These are phyloP conservation scores for Drosophila auraria DNA, from an alignment of 1,140 invertebrate genomes.

Conservation along the genomic window DNA sequence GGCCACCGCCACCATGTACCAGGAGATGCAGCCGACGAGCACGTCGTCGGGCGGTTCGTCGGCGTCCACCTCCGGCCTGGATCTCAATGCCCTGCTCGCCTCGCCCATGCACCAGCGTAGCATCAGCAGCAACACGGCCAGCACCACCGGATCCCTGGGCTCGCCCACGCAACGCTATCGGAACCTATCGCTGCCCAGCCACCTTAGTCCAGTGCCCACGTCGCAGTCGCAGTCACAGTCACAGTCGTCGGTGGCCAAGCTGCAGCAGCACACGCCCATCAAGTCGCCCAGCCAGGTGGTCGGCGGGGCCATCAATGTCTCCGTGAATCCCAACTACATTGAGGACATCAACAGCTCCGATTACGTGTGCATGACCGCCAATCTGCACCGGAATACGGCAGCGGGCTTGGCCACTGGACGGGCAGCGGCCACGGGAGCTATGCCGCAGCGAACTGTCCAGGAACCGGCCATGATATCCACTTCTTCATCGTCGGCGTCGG, in stretches of 20 bases:
- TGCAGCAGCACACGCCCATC: constrained; percentile 77
- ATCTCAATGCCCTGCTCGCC: constrained; percentile 57
- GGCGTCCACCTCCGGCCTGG: constrained; percentile 32
- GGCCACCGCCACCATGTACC: constrained; percentile 81
- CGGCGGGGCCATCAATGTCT: constrained; percentile 69
- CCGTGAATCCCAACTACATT: constrained; percentile 84
- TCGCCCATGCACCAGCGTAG: constrained; percentile 66
- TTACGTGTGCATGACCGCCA: constrained; percentile 90
- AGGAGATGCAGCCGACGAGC: constrained; percentile 60
- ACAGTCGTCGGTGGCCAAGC: constrained; percentile 46
- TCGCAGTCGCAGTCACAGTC: constrained; percentile 25
- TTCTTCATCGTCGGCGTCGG: neutral
- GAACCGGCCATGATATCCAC: constrained; percentile 20
- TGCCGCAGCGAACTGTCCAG: constrained; percentile 35
- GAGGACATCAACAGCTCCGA: constrained; percentile 89
- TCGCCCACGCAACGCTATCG: constrained; percentile 67
- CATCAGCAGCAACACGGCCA: constrained; percentile 52
- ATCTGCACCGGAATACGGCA: constrained; percentile 79
- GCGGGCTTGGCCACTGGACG: constrained; percentile 39
- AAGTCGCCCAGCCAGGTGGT: constrained; percentile 41
- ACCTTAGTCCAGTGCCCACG: constrained; percentile 40
- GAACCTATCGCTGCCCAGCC: constrained; percentile 31
- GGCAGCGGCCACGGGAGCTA: constrained; percentile 14
- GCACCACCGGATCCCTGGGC: constrained; percentile 41
- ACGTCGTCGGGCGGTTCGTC: constrained; percentile 23